phyloP scores from a whole-genome alignment of 2,113 vertebrate species.

The Notothenia coriiceps region DNA sequence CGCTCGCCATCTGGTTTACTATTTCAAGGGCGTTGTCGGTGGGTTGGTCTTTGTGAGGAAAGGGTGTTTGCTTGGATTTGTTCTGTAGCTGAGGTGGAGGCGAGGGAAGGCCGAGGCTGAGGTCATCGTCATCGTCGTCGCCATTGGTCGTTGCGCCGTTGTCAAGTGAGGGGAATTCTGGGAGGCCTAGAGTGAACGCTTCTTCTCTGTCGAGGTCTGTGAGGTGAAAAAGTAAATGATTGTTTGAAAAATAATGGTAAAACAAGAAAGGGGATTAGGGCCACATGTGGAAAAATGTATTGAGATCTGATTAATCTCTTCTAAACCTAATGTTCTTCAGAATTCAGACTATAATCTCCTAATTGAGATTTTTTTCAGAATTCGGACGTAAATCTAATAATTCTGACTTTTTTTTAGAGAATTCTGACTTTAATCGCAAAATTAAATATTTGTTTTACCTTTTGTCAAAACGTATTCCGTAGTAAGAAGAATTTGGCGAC shows the following conservation, averaged over 20 bases:
- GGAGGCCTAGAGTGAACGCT: constrained; percentile 88
- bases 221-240: neutral
- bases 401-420: no score
- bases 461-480: no score
- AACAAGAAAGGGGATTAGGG: no score
- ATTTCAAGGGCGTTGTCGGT: constrained; percentile 81
- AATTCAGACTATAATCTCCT: no score
- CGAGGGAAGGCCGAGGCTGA: constrained; percentile 87
- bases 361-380: no score
- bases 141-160: constrained; percentile 91
- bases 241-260: neutral
- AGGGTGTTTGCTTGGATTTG: constrained; percentile 46
- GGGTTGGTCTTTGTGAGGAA: constrained; percentile 61
- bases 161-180: constrained; percentile 94
- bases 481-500: neutral
- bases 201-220: constrained; percentile 94
- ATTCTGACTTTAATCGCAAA: no score
- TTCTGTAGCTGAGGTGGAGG: constrained; percentile 67
- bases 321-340: no score
- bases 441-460: no score
- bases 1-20: constrained; percentile 88
- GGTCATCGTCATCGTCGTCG: constrained; percentile 88
- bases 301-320: no score
- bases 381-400: no score
- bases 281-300: no score